A percentile compares a stretch with the other conserved stretches of the same genome.
These are phyloP conservation scores for Nemoura dubitans DNA, from an alignment of 2,888 invertebrate genomes.

Conservation along the genomic window DNA sequence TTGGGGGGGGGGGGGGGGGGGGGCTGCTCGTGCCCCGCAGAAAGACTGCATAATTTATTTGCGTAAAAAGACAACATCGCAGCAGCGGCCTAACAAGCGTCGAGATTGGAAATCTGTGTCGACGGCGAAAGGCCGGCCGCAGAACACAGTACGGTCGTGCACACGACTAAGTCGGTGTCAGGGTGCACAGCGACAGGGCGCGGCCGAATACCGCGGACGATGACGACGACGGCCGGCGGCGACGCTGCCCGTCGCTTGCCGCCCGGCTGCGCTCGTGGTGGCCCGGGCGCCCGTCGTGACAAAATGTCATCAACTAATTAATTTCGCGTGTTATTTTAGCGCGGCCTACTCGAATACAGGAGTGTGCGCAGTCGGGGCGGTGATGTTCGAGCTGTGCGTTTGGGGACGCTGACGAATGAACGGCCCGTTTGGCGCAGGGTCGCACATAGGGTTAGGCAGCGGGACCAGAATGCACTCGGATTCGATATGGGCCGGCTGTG, in stretches of 20 bases:
- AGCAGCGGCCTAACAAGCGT: background rate
- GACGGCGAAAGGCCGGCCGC: background rate
- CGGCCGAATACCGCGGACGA: too few species aligned
- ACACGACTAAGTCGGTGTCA: too few species aligned
- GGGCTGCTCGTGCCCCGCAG: background rate
- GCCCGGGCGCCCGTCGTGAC: background rate
- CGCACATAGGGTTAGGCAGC: too few species aligned
- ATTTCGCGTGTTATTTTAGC: background rate
- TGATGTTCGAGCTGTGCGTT: too few species aligned
- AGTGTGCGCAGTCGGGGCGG: too few species aligned
- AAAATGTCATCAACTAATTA: background rate
- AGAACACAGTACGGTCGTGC: background rate
- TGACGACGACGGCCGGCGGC: background rate
- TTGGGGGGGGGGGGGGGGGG: too few species aligned
- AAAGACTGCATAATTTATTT: conserved; percentile 8
- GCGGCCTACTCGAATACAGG: background rate
- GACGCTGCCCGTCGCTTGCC: background rate
- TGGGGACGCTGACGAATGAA: too few species aligned
- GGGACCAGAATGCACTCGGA: too few species aligned
- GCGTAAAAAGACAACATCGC: conserved; percentile 17
- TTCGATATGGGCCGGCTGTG: too few species aligned
- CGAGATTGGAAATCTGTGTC: background rate
- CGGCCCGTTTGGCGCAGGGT: too few species aligned
- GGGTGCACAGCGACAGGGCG: too few species aligned
- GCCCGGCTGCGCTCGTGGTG: background rate